Conservation (phyloP, 2,113 vertebrate genomes). For the Chaetorhynchus papuensis region DNA sequence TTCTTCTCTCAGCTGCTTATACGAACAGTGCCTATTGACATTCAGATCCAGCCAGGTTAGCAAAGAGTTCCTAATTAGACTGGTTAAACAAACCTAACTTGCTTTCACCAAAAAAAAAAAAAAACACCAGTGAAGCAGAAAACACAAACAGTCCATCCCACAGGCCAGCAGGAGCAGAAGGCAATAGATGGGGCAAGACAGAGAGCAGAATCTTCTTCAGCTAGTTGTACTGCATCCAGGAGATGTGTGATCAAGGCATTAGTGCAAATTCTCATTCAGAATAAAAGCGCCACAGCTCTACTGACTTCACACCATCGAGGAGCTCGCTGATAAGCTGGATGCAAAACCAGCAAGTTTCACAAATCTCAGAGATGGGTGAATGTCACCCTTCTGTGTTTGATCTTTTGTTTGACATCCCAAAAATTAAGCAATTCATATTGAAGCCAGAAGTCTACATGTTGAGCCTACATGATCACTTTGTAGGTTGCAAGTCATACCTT, state of each 20-base stretch:
- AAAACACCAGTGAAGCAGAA: neutral
- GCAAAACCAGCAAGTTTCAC: neutral
- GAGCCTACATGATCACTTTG: neutral
- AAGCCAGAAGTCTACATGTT: neutral
- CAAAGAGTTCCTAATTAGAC: neutral
- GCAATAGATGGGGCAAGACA: neutral
- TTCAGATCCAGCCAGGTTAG: neutral
- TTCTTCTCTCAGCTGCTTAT: neutral
- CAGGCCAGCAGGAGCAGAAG: neutral
- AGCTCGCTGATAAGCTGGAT: neutral
- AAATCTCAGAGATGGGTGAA: neutral
- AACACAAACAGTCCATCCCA: neutral
- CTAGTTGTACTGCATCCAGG: accelerated
- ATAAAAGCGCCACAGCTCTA: neutral
- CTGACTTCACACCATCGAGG: neutral
- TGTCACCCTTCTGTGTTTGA: neutral
- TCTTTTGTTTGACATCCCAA: neutral
- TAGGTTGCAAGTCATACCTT: neutral
- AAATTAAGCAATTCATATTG: neutral
- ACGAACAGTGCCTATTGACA: neutral
- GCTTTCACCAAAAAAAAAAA: neutral
- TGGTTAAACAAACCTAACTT: neutral
- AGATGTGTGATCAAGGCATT: neutral
- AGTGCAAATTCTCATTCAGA: neutral
- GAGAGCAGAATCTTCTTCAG: neutral